Conservation (phyloP, 2,797 vertebrate species). For the Anolis apletophallus region DNA sequence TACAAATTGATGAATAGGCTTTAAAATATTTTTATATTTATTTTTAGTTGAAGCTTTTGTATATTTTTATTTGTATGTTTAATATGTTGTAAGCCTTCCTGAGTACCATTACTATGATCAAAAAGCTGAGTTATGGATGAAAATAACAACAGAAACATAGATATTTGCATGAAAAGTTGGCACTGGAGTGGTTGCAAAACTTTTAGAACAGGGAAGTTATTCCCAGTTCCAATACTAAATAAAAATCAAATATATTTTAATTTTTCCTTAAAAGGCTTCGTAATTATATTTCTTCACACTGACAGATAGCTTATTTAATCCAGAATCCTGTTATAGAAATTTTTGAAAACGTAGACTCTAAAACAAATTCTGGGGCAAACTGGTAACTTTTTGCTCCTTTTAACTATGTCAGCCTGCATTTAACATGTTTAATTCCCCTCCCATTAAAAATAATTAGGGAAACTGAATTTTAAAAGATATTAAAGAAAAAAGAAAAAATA, state of each 20-base stretch:
- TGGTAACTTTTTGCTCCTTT: not conserved
- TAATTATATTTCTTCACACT: too few relatives aligned
- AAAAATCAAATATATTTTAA: not conserved
- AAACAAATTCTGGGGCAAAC: not conserved
- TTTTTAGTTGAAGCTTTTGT: too few relatives aligned
- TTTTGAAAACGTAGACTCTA: not conserved
- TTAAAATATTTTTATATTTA: too few relatives aligned
- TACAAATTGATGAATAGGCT: too few relatives aligned
- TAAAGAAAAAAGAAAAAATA: not conserved
- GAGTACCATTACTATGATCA: too few relatives aligned
- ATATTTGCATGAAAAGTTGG: not conserved
- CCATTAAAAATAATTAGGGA: not conserved
- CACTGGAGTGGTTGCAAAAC: not conserved
- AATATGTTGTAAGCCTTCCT: too few relatives aligned
- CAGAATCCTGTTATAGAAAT: not conserved
- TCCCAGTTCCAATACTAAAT: not conserved
- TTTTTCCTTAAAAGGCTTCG: too few relatives aligned
- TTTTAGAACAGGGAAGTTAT: not conserved
- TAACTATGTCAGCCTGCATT: not conserved
- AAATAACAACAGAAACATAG: not conserved
- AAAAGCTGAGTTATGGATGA: too few relatives aligned
- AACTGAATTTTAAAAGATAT: not conserved
- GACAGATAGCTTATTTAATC: not conserved
- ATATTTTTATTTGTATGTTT: too few relatives aligned
- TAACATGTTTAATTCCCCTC: not conserved